Evolutionary conservation across 2,113 vertebrate genomes (phyloP).

Genomic region (Vicugna pacos): DNA sequence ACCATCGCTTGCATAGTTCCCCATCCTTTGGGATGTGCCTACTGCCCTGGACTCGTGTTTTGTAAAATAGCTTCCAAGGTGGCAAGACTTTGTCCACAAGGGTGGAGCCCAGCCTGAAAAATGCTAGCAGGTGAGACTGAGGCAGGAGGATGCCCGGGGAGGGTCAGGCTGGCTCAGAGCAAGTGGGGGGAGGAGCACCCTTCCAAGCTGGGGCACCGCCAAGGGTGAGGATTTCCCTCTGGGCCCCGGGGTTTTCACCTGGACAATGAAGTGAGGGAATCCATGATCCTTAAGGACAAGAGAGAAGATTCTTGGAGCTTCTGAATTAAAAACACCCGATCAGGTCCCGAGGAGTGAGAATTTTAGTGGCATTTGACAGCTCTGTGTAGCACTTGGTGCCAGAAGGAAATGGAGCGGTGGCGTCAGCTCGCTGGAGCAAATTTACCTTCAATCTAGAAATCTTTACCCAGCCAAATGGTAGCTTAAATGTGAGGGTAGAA

Average conservation of each 20-base stretch:
- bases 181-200: background rate
- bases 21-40: background rate
- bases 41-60: background rate
- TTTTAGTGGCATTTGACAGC: rapidly evolving
- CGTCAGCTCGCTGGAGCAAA: background rate
- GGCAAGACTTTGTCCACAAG: background rate
- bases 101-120: background rate
- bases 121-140: background rate
- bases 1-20: rapidly evolving
- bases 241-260: background rate
- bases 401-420: background rate
- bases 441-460: background rate
- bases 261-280: background rate
- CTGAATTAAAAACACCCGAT: background rate
- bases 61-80: background rate
- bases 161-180: background rate
- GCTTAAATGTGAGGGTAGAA: background rate
- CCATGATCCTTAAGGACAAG: background rate
- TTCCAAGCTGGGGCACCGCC: background rate
- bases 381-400: too few species aligned
- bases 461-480: background rate
- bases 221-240: background rate
- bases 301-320: background rate
- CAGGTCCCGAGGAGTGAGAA: background rate
- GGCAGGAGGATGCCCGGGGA: background rate